phyloP scores from a whole-genome alignment of 1,140 invertebrate genomes.

The Drosophila baimaii region DNA sequence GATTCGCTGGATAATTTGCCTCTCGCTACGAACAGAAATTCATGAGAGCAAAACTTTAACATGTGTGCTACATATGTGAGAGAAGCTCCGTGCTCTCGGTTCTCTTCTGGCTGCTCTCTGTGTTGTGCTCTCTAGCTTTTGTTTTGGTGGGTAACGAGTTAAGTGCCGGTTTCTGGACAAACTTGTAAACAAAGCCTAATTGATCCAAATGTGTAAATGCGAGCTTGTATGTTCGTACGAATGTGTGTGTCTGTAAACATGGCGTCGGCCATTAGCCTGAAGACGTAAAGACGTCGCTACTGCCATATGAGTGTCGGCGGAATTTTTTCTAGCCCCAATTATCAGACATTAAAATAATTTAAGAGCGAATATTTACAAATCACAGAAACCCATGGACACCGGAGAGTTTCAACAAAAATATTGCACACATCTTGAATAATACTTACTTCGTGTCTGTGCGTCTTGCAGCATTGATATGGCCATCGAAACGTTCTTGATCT shows the following conservation, averaged over 20 bases:
- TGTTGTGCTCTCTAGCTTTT: slow-evolving; percentile 45
- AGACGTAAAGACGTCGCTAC: slow-evolving; percentile 59
- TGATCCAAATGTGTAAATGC: slow-evolving; percentile 27
- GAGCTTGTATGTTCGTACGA: slow-evolving; percentile 4
- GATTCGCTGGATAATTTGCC: neutral
- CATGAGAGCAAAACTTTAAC: slow-evolving; percentile 39
- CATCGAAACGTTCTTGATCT: slow-evolving; percentile 52
- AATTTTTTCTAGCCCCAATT: neutral
- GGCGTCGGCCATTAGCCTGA: slow-evolving; percentile 51
- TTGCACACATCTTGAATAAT: neutral
- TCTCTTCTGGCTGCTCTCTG: slow-evolving; percentile 24
- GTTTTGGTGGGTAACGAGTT: slow-evolving; percentile 75
- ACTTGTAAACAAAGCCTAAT: slow-evolving; percentile 79
- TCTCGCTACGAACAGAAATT: slow-evolving; percentile 24
- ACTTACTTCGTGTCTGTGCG: slow-evolving; percentile 84
- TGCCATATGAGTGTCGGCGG: neutral
- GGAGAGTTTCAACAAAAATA: too few relatives aligned
- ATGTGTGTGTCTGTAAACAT: slow-evolving; percentile 41
- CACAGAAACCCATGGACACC: neutral
- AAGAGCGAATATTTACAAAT: neutral
- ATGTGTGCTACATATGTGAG: slow-evolving; percentile 51
- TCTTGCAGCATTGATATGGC: slow-evolving; percentile 83
- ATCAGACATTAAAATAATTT: neutral
- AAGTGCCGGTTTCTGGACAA: slow-evolving; percentile 66
- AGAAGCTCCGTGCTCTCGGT: slow-evolving; percentile 5